Conservation (phyloP, 1,140 invertebrate species). For the Drosophila busckii region DNA sequence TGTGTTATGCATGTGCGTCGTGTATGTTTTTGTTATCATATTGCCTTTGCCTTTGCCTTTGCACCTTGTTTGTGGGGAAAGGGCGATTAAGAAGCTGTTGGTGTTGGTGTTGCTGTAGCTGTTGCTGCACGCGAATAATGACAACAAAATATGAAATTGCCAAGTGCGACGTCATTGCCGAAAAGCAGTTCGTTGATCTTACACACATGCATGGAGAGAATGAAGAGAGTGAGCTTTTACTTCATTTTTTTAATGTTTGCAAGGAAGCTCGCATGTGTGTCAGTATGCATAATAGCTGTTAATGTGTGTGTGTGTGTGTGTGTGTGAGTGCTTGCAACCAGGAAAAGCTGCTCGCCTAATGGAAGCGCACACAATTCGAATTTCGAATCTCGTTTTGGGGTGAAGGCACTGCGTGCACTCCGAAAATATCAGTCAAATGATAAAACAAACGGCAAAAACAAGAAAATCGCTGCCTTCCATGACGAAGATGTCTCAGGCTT, state of each 20-base stretch:
- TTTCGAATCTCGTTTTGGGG: conserved; percentile 52
- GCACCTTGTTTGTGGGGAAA: conserved; percentile 45
- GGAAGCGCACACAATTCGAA: conserved; percentile 25
- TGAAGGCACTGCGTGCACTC: conserved; percentile 70
- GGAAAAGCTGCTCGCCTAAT: conserved; percentile 61
- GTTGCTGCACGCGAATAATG: conserved; percentile 34
- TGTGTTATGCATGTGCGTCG: conserved; percentile 5
- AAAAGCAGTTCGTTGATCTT: conserved; percentile 73
- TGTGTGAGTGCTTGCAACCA: conserved; percentile 32
- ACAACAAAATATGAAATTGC: conserved; percentile 56
- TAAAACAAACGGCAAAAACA: conserved; percentile 55
- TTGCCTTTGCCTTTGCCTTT: conserved; percentile 44
- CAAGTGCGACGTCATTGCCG: conserved; percentile 57
- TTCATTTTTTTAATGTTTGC: conserved; percentile 30
- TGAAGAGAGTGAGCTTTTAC: conserved; percentile 48
- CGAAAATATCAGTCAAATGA: conserved; percentile 74
- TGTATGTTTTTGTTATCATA: conserved; percentile 47
- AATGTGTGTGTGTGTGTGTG: background rate
- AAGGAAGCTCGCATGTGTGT: conserved; percentile 39
- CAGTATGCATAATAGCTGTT: conserved; percentile 7
- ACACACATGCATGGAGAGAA: conserved; percentile 18
- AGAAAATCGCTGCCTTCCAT: conserved; percentile 50
- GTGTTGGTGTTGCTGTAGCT: conserved; percentile 6
- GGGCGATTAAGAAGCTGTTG: conserved; percentile 14
- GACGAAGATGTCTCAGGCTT: conserved; percentile 61